Conservation (phyloP, 2,888 invertebrate genomes). For the Chalcosyrphus nemorum region DNA sequence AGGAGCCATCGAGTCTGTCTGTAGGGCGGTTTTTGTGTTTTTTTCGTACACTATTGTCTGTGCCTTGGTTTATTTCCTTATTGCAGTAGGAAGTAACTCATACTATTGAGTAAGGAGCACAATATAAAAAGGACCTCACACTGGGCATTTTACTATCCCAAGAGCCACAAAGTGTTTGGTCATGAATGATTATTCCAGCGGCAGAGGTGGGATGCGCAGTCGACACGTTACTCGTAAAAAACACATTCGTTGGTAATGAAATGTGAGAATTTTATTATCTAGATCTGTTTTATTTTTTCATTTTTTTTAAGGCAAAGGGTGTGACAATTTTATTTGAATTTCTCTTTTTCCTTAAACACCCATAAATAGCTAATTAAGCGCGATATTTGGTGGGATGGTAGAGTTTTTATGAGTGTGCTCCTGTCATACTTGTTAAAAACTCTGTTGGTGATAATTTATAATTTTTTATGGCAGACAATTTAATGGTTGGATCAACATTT, state of each 20-base stretch:
- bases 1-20: constrained; percentile 61
- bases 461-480: too few species aligned
- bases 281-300: too few species aligned
- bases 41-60: constrained; percentile 20
- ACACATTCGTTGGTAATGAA: constrained; percentile 1
- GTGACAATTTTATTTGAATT: constrained; percentile 27
- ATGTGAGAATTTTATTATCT: constrained; percentile 12
- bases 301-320: constrained; percentile 18
- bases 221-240: constrained; percentile 11
- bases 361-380: constrained; percentile 45
- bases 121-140: constrained; percentile 11
- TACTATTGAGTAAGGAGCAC: constrained; percentile 38
- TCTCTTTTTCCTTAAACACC: constrained; percentile 13
- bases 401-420: background rate
- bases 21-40: constrained; percentile 26
- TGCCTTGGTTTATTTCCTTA: constrained; percentile 40
- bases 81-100: background rate
- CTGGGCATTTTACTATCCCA: background rate
- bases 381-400: background rate
- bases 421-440: background rate
- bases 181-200: constrained; percentile 27
- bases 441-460: background rate
- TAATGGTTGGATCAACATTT: background rate
- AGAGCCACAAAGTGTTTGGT: background rate
- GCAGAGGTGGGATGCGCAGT: constrained; percentile 1